Evolutionary conservation across 2,888 invertebrate species (phyloP), one percentile per base, ranked within the genome.

Genomic region (Plebejus melissa): DNA sequence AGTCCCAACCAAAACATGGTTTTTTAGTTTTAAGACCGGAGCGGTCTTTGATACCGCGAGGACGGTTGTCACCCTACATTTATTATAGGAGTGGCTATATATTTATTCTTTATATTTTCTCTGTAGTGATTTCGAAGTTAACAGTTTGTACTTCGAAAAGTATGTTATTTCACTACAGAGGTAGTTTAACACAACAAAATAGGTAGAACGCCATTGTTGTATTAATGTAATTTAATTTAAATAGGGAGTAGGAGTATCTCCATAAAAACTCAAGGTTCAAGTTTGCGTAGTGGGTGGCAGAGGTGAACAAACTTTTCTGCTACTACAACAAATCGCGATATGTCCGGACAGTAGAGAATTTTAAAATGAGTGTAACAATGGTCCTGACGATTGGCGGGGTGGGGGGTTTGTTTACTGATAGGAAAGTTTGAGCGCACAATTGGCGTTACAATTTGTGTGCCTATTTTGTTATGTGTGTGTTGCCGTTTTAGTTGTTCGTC

Each of bases 321-420:
- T 54, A 54, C 54, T 54, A 54, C 54, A 54, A 54, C 54, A 54
- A 54, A 54, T 4, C 16, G 54, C 16, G 16, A 54, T 4, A 16
- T 54, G 16, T 54, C 54, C 54, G 54, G 54, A 54, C 54, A 54
- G 54, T 0, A 54, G 54, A 16, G 54, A 54, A 54, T 54, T 4
- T 50, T 41, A 41, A 54, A 16, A 16, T 54, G 54, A 4, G 4
- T 16, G 16, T 54, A 54, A 54, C 54, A 16, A 54, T 54, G 54
- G 54, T 54, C 54, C 54, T 54, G 54, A 54, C 54, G 54, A 54
- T 54, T 54, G 54, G 54, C 54, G 54, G 54, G 54, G 54, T 54
- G 0, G 54, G 54, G 54, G 54, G 16, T 54, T 54, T 54, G 54
- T 1, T 54, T 54, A 54, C 54, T 54, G 54, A 54, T 16, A 54